Percentiles rank a stretch among this genome's conserved stretches.
These are phyloP conservation scores for Galaxias olidus DNA, from an alignment of 2,797 vertebrate species.

Conservation along the genomic window DNA sequence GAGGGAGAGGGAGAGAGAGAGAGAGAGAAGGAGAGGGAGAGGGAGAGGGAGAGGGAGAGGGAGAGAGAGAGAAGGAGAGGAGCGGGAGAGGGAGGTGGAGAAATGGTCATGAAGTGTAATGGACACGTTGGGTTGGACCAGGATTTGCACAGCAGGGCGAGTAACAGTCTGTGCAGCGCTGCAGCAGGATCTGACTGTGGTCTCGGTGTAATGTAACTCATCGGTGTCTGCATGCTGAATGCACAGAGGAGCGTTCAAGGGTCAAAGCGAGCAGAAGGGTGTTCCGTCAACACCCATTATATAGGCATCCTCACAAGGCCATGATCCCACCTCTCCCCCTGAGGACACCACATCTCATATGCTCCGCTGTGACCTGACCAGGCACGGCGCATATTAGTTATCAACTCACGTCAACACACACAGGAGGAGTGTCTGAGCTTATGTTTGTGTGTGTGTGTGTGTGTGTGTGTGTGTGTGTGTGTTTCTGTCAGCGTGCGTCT, in stretches of 20 bases:
- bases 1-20: neutral
- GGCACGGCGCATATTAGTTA: constrained; percentile 31
- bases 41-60: no score
- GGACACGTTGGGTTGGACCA: no score
- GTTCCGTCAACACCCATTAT: no score
- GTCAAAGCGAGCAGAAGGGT: no score
- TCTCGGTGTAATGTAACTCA: no score
- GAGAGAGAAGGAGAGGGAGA: neutral
- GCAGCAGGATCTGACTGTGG: no score
- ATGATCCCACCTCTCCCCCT: constrained; percentile 22
- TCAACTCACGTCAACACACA: constrained; percentile 29
- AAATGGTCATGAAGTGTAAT: neutral
- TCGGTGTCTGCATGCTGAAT: no score
- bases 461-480: constrained; percentile 12
- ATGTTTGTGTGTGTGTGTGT: constrained; percentile 19
- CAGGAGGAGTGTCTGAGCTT: constrained; percentile 1
- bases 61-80: neutral
- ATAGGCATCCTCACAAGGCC: neutral
- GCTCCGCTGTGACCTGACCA: constrained; percentile 33
- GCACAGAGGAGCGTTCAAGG: no score
- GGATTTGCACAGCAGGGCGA: no score
- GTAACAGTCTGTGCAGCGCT: no score
- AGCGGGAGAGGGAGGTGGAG: neutral
- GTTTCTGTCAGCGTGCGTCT: constrained; percentile 24
- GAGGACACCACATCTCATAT: constrained; percentile 12